phyloP scores from a whole-genome alignment of 30 jellyfish, hydroid and myxozoan genomes.

The Hydractinia symbiolongicarpus region DNA sequence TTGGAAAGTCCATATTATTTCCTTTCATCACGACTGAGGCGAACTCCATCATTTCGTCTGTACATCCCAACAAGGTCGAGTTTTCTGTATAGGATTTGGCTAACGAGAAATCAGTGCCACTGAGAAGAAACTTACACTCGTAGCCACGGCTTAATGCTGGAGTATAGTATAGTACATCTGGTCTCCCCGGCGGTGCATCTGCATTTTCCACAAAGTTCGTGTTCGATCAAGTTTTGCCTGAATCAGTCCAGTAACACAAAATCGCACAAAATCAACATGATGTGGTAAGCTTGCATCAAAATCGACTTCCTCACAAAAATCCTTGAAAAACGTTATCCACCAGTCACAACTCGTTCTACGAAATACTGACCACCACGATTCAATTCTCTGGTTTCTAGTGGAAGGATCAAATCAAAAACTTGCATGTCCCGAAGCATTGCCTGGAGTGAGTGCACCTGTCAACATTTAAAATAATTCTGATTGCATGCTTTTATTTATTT shows the following conservation, averaged over 20 bases:
- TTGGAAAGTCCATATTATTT: too few species aligned
- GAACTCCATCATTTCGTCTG: too few species aligned
- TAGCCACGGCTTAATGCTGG: not conserved
- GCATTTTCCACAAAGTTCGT: slow-evolving; percentile 9
- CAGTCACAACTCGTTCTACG: slow-evolving; percentile 22
- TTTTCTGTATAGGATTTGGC: too few species aligned
- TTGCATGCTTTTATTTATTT: too few species aligned
- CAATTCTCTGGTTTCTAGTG: too few species aligned
- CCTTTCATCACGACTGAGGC: too few species aligned
- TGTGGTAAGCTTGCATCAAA: slow-evolving; percentile 6
- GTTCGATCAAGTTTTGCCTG: not conserved
- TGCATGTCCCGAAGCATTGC: too few species aligned
- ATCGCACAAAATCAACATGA: slow-evolving; percentile 8
- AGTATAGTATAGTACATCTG: not conserved
- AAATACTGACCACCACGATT: slow-evolving; percentile 38
- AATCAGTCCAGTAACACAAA: slow-evolving; percentile 8
- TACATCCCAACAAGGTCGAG: too few species aligned
- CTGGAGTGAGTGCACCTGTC: too few species aligned
- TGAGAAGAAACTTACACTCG: too few species aligned
- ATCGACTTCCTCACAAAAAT: slow-evolving; percentile 17
- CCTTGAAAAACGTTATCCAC: slow-evolving; percentile 40
- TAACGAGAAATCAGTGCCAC: too few species aligned
- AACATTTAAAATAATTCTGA: too few species aligned
- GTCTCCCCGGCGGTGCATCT: slow-evolving; percentile 1
- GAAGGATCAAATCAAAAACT: slow-evolving; percentile 19